Evolutionary conservation across 2,888 invertebrate species (phyloP), one percentile per base, ranked within the genome.

Genomic region (Catocala sponsa): DNA sequence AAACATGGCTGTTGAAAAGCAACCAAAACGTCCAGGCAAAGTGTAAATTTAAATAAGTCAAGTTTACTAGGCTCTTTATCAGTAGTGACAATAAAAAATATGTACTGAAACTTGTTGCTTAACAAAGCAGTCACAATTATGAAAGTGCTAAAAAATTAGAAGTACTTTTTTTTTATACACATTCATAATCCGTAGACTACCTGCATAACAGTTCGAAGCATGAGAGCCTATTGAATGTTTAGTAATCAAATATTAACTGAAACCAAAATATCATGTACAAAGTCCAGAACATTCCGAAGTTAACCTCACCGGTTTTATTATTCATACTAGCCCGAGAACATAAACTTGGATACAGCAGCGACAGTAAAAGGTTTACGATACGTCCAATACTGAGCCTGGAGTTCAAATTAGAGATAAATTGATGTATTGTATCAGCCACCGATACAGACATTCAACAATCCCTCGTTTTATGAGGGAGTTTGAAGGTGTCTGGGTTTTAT

Each of bases 311-410:
- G 10, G 38, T 57, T 69, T 72, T 70, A 70, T 72, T 64, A 59
- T n/a, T 13, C 41, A 60, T 55, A 50, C 43, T 59, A 54, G 54
- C 12, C 42, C 35, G 33, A 43, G 13, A 10, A 50, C 47, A 61
- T 61, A 61, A 61, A 61, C 0, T 55, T 42, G 33, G 52, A 33
- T 41, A 47, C 33, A 56, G 51, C 43, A 63, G 63, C 62, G 65
- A 70, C 72, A 70, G 48, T 79, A 78, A 80, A 76, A 69, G 49
- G 54, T 80, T 76, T 80, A 82, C 76, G 63, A 68, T 66, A 68
- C 70, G 76, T 72, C 70, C 74, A 66, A 68, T 69, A 66, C 64
- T 6, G 9, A 46, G 59, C 41, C 32, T 55, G 65, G 41, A 48
- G 56, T 55, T 38, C 38, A 57, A 64, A 73, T 75, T 70, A 73